Evolutionary conservation across 2,797 vertebrate species (phyloP), one percentile per base, ranked within the genome.

Genomic region (Enteromius afrohamiltoni): DNA sequence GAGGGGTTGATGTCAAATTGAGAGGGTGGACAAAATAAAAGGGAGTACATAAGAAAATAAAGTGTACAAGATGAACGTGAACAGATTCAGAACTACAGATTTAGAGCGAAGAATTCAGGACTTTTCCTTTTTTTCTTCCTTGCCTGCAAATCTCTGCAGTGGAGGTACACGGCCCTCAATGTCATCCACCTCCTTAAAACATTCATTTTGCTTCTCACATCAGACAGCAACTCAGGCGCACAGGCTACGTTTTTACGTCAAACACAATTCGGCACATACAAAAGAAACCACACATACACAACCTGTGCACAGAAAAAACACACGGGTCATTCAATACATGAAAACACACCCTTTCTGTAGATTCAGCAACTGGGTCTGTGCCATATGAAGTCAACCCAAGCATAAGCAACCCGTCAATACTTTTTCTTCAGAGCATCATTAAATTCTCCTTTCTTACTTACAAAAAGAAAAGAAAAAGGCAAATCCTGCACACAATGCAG

Each of bases 121-220:
- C 83, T 77, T 67, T 49, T 82, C n/a, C 74, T 80, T 83, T 80
- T 83, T 85, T 14, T 88, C 42, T 81, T 69, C 88, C 93, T 93
- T 94, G 93, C 89, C 89, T 93, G 93, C 93, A 92, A 95, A 88
- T 94, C 94, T 96, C 95, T 93, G 88, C 96, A 96, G 96, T 95
- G 95, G 95, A 96, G 94, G 88, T 93, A 94, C 94, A 95, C 92
- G 51, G 92, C 92, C 95, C 92, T 94, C 91, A 92, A 95, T 92
- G 94, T 93, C 64, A 47, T 42, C 90, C 89, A 86, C 89, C 88
- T 83, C 91, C 89, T 85, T 82, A 79, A 86, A 92, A 95, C 91
- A 96, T 95, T 96, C 96, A 96, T 95, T 83, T 95, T 96, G 97
- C 95, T 96, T 95, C 95, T 96, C 93, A 93, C 94, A 95, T 92